phyloP scores from a whole-genome alignment of 1,140 invertebrate genomes.

The Psix sp. region DNA sequence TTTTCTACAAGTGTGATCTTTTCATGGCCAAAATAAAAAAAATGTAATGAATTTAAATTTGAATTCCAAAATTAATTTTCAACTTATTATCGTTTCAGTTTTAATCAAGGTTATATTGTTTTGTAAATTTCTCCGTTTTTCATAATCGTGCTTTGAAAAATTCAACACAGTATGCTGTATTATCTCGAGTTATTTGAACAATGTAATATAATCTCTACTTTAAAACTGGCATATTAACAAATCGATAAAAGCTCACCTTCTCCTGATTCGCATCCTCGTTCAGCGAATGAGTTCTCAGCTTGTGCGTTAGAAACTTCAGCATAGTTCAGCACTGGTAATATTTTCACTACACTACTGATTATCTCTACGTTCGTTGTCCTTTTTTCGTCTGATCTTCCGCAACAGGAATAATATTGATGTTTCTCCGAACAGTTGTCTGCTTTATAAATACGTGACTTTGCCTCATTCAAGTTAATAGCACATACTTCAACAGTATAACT shows the following conservation, averaged over 20 bases:
- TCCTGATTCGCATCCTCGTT: constrained; percentile 85
- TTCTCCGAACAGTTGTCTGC: constrained; percentile 2
- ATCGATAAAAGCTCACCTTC: constrained; percentile 77
- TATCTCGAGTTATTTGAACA: constrained; percentile 5
- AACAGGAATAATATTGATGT: constrained; percentile 8
- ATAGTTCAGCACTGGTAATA: constrained; percentile 77
- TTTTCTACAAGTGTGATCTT: too few species aligned
- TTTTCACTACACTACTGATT: constrained; percentile 46
- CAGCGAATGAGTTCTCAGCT: constrained; percentile 86
- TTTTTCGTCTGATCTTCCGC: constrained; percentile 12
- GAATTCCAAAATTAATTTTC: too few species aligned
- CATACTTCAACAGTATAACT: not conserved
- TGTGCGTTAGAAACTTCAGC: constrained; percentile 88
- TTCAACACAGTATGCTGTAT: too few species aligned
- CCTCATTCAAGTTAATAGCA: constrained; percentile 9
- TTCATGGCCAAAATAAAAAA: too few species aligned
- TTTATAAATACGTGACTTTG: constrained; percentile 1
- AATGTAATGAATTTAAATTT: too few species aligned
- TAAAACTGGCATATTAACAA: constrained; percentile 32
- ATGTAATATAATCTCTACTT: constrained; percentile 30
- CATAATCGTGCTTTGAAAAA: too few species aligned
- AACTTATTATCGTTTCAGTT: too few species aligned
- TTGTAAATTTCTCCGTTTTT: not conserved
- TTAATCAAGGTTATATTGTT: too few species aligned
- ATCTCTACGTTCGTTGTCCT: constrained; percentile 37